phyloP scores from a whole-genome alignment of 2,797 vertebrate genomes.

The Pangasius macronema region DNA sequence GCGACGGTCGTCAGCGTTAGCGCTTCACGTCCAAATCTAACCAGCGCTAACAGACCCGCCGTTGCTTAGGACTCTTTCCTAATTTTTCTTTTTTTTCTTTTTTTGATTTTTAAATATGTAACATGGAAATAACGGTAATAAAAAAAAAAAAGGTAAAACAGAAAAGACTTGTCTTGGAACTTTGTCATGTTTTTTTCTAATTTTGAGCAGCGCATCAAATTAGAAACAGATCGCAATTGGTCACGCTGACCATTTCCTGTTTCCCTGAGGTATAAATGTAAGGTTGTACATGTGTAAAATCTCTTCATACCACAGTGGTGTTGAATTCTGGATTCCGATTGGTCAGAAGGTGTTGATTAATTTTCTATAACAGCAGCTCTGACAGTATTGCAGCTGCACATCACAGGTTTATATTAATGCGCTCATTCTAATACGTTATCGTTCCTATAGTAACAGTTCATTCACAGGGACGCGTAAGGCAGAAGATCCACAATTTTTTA shows the following conservation, averaged over 20 bases:
- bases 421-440: neutral
- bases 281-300: neutral
- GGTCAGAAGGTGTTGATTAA: neutral
- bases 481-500: neutral
- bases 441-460: neutral
- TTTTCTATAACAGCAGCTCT: neutral
- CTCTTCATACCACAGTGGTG: neutral
- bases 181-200: neutral
- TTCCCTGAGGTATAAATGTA: neutral
- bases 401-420: neutral
- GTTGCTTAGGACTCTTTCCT: slow-evolving; percentile 53
- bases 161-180: neutral
- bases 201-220: neutral
- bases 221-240: neutral
- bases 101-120: slow-evolving; percentile 51
- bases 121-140: slow-evolving; percentile 58
- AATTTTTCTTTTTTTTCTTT: slow-evolving; percentile 48
- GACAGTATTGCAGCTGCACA: neutral
- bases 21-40: neutral
- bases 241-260: neutral
- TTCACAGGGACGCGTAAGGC: neutral
- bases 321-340: neutral
- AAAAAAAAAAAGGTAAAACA: slow-evolving; percentile 20
- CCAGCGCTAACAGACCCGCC: slow-evolving; percentile 40
- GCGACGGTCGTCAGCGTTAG: neutral